These are phyloP conservation scores for Hirudo medicinalis DNA, from an alignment of 1,140 invertebrate species.

Conservation along the genomic window DNA sequence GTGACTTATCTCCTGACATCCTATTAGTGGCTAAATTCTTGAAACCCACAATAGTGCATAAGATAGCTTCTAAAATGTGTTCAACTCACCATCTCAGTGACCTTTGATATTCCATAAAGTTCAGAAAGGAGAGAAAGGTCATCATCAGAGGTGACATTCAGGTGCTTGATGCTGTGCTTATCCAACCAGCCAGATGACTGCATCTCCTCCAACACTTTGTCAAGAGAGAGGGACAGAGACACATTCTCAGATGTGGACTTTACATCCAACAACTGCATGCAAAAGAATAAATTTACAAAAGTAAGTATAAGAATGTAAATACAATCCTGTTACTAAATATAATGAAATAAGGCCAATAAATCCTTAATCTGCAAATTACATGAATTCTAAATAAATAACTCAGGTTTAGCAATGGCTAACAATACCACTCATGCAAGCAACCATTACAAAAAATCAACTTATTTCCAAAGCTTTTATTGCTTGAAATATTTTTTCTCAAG, in stretches of 20 bases:
- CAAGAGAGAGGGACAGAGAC: not conserved
- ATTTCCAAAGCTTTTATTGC: no score
- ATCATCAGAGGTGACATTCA: conserved; percentile 29
- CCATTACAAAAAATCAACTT: no score
- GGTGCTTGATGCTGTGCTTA: conserved; percentile 25
- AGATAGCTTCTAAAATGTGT: not conserved
- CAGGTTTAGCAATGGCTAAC: no score
- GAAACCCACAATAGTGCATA: not conserved
- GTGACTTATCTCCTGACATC: not conserved
- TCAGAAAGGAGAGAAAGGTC: conserved; percentile 34
- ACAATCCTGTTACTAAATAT: no score
- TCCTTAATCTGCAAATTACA: no score
- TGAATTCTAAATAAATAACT: no score
- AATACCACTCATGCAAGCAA: no score
- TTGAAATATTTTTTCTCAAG: no score
- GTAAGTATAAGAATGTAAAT: no score
- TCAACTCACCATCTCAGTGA: conserved; percentile 31
- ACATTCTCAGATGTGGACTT: not conserved
- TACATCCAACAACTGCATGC: not conserved
- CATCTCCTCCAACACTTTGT: not conserved
- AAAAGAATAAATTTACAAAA: not conserved
- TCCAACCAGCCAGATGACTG: conserved; percentile 24
- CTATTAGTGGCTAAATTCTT: not conserved
- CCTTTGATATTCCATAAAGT: conserved; percentile 33
- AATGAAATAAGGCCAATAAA: no score